Evolutionary conservation across 2,888 invertebrate species (phyloP).

Genomic region (Philopedon plagiatum): DNA sequence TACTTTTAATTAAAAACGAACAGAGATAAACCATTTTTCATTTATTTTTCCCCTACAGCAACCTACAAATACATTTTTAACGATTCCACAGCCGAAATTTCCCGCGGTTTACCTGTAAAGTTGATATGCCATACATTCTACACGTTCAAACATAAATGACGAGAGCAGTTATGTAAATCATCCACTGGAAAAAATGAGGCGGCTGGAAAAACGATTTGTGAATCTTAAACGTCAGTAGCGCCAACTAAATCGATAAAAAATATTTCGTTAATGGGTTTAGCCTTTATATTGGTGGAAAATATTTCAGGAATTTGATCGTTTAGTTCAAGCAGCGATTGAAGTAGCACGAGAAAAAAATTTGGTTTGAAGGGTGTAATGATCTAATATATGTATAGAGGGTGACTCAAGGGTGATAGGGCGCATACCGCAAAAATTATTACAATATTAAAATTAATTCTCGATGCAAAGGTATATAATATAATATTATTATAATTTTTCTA

Average conservation of each 20-base stretch:
- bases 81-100: slow-evolving; percentile 6
- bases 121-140: slow-evolving; percentile 37
- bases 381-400: too few species aligned
- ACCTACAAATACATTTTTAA: slow-evolving; percentile 23
- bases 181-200: slow-evolving; percentile 33
- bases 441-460: too few species aligned
- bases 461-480: too few species aligned
- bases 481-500: too few species aligned
- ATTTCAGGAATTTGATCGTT: too few species aligned
- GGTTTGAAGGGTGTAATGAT: too few species aligned
- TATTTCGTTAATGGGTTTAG: not conserved
- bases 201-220: slow-evolving; percentile 30
- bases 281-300: too few species aligned
- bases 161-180: slow-evolving; percentile 44
- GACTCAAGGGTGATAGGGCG: not conserved
- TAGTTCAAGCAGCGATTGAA: too few species aligned
- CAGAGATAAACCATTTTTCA: not conserved
- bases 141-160: slow-evolving; percentile 37
- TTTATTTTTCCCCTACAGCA: not conserved
- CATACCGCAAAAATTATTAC: too few species aligned
- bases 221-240: slow-evolving; percentile 17
- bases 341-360: too few species aligned
- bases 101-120: slow-evolving; percentile 28
- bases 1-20: not conserved
- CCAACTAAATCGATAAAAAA: not conserved